Evolutionary conservation across 2,888 invertebrate genomes (phyloP), one percentile per base, ranked within the genome.

Genomic region (Corythucha ciliata): DNA sequence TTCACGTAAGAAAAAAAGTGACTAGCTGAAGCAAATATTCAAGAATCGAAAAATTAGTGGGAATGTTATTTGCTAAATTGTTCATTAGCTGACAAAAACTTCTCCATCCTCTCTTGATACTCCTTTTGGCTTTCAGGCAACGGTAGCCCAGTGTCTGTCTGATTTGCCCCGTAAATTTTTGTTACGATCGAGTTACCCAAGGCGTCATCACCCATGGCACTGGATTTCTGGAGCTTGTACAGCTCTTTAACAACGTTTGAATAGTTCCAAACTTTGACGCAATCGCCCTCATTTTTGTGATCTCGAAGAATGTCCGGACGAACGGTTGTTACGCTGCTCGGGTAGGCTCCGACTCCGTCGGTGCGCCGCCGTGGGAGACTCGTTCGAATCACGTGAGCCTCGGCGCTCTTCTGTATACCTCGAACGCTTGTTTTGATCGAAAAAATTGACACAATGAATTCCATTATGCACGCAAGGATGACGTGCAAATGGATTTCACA

Each of bases 101-200:
- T 51, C 29, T 54, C 54, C 18, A 54, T 54, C 40, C 54, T 22
- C 25, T 54, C 51, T 1, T 47, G 27, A 25, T 54, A 54, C 22
- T 54, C 54, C 22, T 42, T 51, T 21, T 52, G 54, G 21, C 51
- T 54, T 26, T 54, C 54, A 4, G 54, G 54, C 24, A 42, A 27
- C 1, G 54, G 54, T 20, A 54, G 51, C 5, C 48, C 41, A 12
- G 24, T 42, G 18, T 21, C 20, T 39, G 5, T n/a, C 12, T 45
- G 40, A 12, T 46, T 33, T 4, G 33, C 36, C 3, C 42, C 24
- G 37, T 48, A 44, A 12, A 47, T 26, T 18, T 40, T 54, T 2
- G 46, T 29, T 34, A 54, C 33, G 18, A 54, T 36, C 20, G 47
- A 47, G 14, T 45, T 47, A 4, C 52, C 54, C 14, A 50, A 2